Base-by-base conservation (phyloP, 2,888 invertebrate species). In the Drosophila colorata region DNA sequence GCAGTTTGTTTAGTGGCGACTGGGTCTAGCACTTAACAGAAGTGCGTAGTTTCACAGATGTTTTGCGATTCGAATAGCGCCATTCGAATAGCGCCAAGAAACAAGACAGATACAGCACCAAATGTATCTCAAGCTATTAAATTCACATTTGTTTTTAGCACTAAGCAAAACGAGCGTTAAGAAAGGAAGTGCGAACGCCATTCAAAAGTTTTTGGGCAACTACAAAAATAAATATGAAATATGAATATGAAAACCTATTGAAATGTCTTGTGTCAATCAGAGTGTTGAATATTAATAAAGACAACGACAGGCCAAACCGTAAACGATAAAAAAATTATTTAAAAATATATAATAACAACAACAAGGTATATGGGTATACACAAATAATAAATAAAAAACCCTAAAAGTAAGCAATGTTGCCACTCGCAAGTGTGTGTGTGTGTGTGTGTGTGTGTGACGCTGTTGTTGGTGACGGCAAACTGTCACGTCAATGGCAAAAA, bases 401-500 rank as follows among this genome's bases (percentile, higher is more conserved):
- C 52, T 48, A 64, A 61, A 69, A 18, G 60, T 64, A 58, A 66
- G 48, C 65, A 61, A 58, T 49, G 68, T 70, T 74, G 52, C 64
- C 64, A 74, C 31, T 25, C 43, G 43, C 25, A 46, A 25, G 13
- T 28, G 20, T 41, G 46, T 46, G 20, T 58, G 16, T 51, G 47
- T 47, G 55, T 23, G 20, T 43, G 57, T 44, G 57, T 44, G 47
- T 55, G 48, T 28, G 16, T 40, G 61, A 33, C 38, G 20, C 35
- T 31, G 60, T 40, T 63, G 51, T 48, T 59, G 56, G 49, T 69
- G 33, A 33, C 6, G 13, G 47, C 65, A 68, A 63, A 69, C 74
- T 80, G 82, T 76, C 82, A 85, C 79, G 82, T 87, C 82, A 83
- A 87, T 87, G 88, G 74, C 88, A 69, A 81, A 84, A 87, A 61